These are phyloP conservation scores for Porites lobata DNA, from an alignment of 92 coral and sea anemone genomes.

Conservation along the genomic window DNA sequence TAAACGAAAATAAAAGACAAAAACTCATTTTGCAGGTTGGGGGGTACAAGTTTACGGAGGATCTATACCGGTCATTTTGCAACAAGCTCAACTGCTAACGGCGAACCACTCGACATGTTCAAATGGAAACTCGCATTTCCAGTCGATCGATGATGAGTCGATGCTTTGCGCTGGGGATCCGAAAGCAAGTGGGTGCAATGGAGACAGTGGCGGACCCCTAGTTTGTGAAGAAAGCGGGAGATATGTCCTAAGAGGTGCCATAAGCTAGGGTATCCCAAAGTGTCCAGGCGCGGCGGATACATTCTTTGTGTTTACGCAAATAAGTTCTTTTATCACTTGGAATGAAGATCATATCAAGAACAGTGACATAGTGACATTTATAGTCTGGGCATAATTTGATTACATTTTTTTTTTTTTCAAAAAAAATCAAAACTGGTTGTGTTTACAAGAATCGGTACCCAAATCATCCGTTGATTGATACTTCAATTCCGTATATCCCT, in stretches of 20 bases:
- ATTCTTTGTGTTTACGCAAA: slow-evolving; percentile 76
- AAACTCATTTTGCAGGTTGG: slow-evolving; percentile 67
- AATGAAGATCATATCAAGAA: slow-evolving; percentile 55
- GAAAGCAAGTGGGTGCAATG: slow-evolving; percentile 80
- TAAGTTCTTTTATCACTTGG: slow-evolving; percentile 88
- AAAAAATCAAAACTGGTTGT: too few species aligned
- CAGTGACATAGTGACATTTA: slow-evolving; percentile 34
- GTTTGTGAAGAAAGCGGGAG: slow-evolving; percentile 68
- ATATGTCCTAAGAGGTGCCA: slow-evolving; percentile 84
- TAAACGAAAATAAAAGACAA: too few species aligned
- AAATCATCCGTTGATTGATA: too few species aligned
- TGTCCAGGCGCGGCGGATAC: slow-evolving; percentile 64
- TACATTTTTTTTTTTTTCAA: background rate
- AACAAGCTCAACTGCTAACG: slow-evolving; percentile 75
- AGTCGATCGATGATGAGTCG: slow-evolving; percentile 50
- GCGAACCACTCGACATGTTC: slow-evolving; percentile 61
- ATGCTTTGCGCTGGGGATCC: slow-evolving; percentile 85
- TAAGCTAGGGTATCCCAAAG: slow-evolving; percentile 87
- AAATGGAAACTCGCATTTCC: slow-evolving; percentile 66
- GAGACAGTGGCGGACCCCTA: slow-evolving; percentile 91
- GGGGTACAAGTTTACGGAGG: slow-evolving; percentile 55
- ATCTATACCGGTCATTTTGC: slow-evolving; percentile 54
- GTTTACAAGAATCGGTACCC: too few species aligned
- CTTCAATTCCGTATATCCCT: too few species aligned
- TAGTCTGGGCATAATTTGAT: background rate